Base-by-base conservation (phyloP, 2,888 invertebrate species). In the Calliopum simillimum region DNA sequence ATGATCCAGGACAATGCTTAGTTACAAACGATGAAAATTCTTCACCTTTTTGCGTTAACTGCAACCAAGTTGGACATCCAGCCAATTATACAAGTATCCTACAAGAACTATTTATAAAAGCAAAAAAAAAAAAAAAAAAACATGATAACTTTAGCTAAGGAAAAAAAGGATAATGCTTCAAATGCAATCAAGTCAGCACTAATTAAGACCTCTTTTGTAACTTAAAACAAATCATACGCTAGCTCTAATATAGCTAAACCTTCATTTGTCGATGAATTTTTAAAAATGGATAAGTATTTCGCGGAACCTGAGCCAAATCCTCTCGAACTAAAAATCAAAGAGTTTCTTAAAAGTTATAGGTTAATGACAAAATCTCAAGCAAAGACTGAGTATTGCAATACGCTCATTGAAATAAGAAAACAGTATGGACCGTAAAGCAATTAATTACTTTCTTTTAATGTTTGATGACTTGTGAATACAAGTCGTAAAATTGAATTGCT, bases 381-480 rank as follows among this genome's bases (percentile, higher is more conserved):
- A 43, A 16, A 68, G 56, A 14, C 19, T 41, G n/a, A 64, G 41
- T 64, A 16, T 51, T 51, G 33, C 14, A 51, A 64, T 25, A 14
- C 44, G 16, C 14, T 61, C 14, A 11, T 21, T 13, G 44, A 61
- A 44, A 19, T 61, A 11, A 44, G 6, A 2, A 44, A 2, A n/a
- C 13, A 61, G 13, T 61, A 61, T 61, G 61, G 61, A 8, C 61
- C 61, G 16, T 64, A 58, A 58, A 58, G 13, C 41, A 3, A 2
- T 58, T 16, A 59, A 59, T 19, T 71, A 1, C 5, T 67, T 3
- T 11, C 46, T 6, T 70, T 67, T 19, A 70, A 70, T 46, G 59
- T 70, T 43, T 33, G 67, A 67, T 70, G 62, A 4, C 25, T 70
- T 16, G 33, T 70, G 3, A n/a, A 58, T 13, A 46, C 25, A 46